A percentile compares a stretch with the other conserved stretches of the same genome.
phyloP scores from a whole-genome alignment of 1,140 invertebrate species.

The Callitettix versicolor region DNA sequence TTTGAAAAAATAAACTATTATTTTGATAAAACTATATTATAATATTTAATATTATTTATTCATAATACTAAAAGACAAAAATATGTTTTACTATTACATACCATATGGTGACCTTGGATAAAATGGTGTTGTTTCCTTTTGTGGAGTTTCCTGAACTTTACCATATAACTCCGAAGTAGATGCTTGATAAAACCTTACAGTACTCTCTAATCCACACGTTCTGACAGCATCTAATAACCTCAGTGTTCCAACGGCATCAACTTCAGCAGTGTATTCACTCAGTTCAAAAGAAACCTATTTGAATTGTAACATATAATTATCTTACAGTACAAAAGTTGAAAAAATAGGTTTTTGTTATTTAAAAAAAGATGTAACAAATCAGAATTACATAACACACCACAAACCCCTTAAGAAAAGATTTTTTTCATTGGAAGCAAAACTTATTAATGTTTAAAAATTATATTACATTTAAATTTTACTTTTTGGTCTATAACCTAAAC shows the following conservation, averaged over 20 bases:
- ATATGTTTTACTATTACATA: conserved; percentile 38
- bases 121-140: conserved; percentile 96
- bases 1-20: no score
- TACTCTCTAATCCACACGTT: conserved; percentile 76
- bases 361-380: no score
- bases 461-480: no score
- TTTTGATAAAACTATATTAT: no score
- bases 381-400: conserved; percentile 12
- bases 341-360: no score
- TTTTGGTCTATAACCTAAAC: no score
- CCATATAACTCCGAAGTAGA: conserved; percentile 98
- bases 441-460: no score
- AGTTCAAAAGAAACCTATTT: conserved; percentile 85
- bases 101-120: conserved; percentile 99
- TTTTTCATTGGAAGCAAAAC: no score
- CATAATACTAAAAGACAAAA: conserved; percentile 13
- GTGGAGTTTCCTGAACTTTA: conserved; percentile 92
- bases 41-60: background rate
- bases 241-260: conserved; percentile 95
- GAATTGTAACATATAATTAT: no score
- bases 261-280: conserved; percentile 97
- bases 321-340: no score
- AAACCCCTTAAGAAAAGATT: no score
- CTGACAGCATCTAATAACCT: conserved; percentile 90
- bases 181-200: conserved; percentile 92